Percentiles rank a stretch among this genome's conserved stretches.
These are phyloP conservation scores for Netelia inedita DNA, from an alignment of 2,888 invertebrate genomes.

Conservation along the genomic window DNA sequence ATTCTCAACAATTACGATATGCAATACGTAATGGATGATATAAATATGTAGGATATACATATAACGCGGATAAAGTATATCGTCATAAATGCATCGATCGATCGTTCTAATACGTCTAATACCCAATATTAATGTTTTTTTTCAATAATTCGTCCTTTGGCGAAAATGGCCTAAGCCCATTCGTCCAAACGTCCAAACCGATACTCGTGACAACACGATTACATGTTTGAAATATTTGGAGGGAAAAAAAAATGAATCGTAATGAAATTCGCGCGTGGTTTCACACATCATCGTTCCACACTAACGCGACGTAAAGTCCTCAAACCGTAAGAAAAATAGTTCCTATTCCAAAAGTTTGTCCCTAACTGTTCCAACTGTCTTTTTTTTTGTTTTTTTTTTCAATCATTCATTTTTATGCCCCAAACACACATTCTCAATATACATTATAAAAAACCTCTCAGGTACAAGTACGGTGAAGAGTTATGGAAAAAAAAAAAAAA, in stretches of 20 bases:
- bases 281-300: constrained; percentile 33
- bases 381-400: constrained; percentile 5
- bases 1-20: constrained; percentile 58
- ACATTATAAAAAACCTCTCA: constrained; percentile 70
- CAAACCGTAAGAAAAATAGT: constrained; percentile 64
- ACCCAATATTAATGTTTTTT: constrained; percentile 5
- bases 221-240: neutral
- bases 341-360: constrained; percentile 26
- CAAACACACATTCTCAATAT: constrained; percentile 50
- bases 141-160: neutral
- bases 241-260: constrained; percentile 5
- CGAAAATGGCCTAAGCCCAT: constrained; percentile 17
- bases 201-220: neutral
- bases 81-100: constrained; percentile 49
- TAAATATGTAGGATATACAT: constrained; percentile 28
- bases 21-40: constrained; percentile 33
- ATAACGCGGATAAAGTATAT: constrained; percentile 18
- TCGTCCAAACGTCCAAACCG: constrained; percentile 3
- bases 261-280: neutral
- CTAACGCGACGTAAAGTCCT: constrained; percentile 27
- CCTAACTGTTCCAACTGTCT: constrained; percentile 12
- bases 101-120: constrained; percentile 8
- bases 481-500: constrained; percentile 54
- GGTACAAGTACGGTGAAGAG: constrained; percentile 70
- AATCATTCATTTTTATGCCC: constrained; percentile 1